phyloP scores from a whole-genome alignment of 2,113 vertebrate genomes.

The Axis porcinus region DNA sequence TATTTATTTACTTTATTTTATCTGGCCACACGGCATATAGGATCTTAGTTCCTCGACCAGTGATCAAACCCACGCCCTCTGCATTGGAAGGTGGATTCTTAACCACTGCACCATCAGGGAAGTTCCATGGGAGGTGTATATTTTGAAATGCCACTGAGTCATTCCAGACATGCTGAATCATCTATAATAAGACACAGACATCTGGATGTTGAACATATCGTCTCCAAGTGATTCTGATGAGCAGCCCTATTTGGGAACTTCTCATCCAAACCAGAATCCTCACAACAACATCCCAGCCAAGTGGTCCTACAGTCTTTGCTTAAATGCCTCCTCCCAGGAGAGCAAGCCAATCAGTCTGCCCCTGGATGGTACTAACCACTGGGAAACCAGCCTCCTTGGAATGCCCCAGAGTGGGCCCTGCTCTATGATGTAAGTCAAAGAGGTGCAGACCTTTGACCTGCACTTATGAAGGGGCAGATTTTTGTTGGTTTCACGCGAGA shows the following conservation, averaged over 20 bases:
- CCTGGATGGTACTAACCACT: too few relatives aligned
- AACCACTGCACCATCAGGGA: neutral
- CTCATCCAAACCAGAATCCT: neutral
- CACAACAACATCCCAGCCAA: neutral
- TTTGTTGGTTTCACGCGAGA: neutral
- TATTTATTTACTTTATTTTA: neutral
- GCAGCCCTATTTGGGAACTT: neutral
- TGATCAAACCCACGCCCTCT: accelerated
- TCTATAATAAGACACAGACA: neutral
- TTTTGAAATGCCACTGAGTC: neutral
- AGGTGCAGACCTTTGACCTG: neutral
- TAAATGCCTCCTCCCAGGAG: neutral
- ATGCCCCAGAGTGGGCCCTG: neutral
- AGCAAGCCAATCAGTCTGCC: neutral
- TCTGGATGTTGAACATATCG: neutral
- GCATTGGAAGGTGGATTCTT: neutral
- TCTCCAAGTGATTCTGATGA: neutral
- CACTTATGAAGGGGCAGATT: neutral
- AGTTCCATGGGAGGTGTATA: neutral
- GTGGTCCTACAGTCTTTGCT: neutral
- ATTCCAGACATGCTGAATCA: neutral
- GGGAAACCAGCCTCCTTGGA: neutral
- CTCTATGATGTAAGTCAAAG: neutral
- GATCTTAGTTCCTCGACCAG: neutral
- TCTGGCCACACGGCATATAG: neutral